Evolutionary conservation across 2,888 invertebrate species (phyloP).

Genomic region (Atherix ibis): DNA sequence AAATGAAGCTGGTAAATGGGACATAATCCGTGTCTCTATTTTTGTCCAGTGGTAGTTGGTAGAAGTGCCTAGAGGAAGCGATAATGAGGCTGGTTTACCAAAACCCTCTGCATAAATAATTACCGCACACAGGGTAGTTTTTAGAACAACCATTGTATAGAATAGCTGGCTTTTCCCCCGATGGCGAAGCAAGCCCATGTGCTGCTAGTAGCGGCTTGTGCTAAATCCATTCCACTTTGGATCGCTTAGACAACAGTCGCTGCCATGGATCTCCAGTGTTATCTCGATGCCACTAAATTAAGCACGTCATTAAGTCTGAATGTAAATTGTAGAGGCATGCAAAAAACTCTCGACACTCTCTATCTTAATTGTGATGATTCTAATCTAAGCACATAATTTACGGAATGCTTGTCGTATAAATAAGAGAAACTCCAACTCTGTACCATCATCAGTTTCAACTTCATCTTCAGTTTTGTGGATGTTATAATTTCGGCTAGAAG

Average conservation of each 20-base stretch:
- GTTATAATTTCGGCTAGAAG: too few species aligned
- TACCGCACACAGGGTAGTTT: not conserved
- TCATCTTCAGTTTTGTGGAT: too few species aligned
- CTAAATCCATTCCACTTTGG: too few species aligned
- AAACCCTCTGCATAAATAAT: constrained; percentile 1
- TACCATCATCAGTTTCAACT: too few species aligned
- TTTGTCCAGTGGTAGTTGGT: too few species aligned
- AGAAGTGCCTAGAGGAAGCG: not conserved
- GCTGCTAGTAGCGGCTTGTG: too few species aligned
- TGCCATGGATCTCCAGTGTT: constrained; percentile 1
- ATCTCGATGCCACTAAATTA: constrained; percentile 13
- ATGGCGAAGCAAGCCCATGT: too few species aligned
- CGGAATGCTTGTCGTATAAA: not conserved
- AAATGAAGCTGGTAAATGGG: too few species aligned
- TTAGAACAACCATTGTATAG: not conserved
- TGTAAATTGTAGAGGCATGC: constrained; percentile 7
- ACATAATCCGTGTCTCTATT: too few species aligned
- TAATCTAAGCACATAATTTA: constrained; percentile 8
- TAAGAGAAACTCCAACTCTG: too few species aligned
- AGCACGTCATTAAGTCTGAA: constrained; percentile 12
- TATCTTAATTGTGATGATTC: constrained; percentile 9
- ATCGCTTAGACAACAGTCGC: not conserved
- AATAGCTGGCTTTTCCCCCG: not conserved
- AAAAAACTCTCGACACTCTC: constrained; percentile 9
- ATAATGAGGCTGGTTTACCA: constrained; percentile 2